Conservation (phyloP, 2,797 vertebrate genomes). For the Brachyrhaphis roseni region DNA sequence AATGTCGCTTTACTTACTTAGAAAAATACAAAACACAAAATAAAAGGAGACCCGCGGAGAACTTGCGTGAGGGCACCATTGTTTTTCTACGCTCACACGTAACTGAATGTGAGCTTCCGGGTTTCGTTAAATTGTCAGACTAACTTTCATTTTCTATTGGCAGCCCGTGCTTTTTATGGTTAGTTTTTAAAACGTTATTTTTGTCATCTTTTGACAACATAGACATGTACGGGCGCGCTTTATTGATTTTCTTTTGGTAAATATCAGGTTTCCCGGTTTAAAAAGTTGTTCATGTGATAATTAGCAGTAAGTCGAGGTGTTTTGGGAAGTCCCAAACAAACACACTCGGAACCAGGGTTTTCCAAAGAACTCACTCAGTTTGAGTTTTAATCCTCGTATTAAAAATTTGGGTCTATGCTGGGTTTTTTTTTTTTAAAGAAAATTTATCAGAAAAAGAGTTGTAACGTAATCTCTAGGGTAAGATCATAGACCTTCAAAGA, state of each 20-base stretch:
- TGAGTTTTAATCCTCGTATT: too few species aligned
- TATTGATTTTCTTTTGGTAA: not conserved
- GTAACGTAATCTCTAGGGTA: not conserved
- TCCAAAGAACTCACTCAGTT: not conserved
- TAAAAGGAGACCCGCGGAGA: not conserved
- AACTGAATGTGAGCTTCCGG: not conserved
- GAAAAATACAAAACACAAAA: not conserved
- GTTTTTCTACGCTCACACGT: not conserved
- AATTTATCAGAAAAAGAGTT: not conserved
- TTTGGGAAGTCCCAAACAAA: slow-evolving; percentile 1
- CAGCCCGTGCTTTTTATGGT: rapidly evolving
- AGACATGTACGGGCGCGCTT: not conserved
- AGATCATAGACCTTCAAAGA: not conserved
- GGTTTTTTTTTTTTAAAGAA: not conserved
- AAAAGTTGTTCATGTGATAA: not conserved
- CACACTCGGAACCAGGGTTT: not conserved
- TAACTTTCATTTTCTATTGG: not conserved
- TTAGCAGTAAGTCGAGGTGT: not conserved
- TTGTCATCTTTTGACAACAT: not conserved
- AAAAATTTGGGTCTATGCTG: not conserved
- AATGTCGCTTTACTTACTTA: not conserved
- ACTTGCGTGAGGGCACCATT: not conserved
- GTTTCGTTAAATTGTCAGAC: too few species aligned
- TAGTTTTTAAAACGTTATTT: not conserved
- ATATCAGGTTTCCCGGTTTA: not conserved